Evolutionary conservation across 2,113 vertebrate genomes (phyloP).

Genomic region (Ictalurus punctatus): DNA sequence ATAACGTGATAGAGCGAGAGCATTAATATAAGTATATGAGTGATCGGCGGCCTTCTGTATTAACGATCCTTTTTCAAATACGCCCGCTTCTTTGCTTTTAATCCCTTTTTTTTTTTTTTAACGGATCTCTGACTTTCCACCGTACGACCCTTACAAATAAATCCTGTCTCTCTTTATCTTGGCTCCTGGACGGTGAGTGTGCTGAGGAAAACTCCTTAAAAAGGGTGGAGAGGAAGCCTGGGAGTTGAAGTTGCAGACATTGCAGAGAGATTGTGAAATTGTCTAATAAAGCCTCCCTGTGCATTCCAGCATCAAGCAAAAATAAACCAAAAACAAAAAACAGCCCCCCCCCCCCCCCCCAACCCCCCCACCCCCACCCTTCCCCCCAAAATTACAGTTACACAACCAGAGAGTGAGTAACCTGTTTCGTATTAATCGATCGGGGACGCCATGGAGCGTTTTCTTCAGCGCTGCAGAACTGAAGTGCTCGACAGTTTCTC

Average conservation of each 20-base stretch:
- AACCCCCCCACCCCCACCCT: not conserved
- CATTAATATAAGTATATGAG: not conserved
- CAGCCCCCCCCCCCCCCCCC: too few relatives aligned
- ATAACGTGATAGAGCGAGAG: accelerated
- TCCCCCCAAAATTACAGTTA: not conserved
- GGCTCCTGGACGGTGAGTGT: not conserved
- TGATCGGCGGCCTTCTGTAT: not conserved
- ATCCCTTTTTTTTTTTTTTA: not conserved
- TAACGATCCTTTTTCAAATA: not conserved
- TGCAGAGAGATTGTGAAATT: not conserved
- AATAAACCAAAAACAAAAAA: too few relatives aligned
- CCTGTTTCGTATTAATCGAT: not conserved
- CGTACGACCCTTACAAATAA: not conserved
- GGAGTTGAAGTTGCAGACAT: not conserved
- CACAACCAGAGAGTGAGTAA: not conserved
- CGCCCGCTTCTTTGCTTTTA: not conserved
- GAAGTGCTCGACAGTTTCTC: not conserved
- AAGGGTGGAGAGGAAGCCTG: conserved; percentile 17
- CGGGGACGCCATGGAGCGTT: not conserved
- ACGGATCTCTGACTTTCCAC: not conserved
- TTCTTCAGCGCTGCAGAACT: not conserved
- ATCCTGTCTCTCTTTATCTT: not conserved
- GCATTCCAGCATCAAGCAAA: not conserved
- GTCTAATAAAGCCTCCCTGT: conserved; percentile 2
- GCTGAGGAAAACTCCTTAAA: conserved; percentile 7